Conservation (phyloP, 2,888 invertebrate genomes). For the Leptopilina myrica region DNA sequence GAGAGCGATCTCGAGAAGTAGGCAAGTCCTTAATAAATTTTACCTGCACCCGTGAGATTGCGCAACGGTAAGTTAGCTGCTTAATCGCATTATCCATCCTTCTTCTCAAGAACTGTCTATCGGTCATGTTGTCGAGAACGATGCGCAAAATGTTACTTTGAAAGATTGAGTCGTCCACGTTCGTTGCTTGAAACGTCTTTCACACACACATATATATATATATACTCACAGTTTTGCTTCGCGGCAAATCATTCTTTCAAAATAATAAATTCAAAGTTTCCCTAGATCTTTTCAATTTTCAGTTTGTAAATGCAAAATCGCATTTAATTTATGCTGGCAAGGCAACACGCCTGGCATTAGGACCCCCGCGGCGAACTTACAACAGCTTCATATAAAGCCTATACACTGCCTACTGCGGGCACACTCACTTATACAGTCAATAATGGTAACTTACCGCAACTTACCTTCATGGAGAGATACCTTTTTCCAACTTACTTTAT, state of each 20-base stretch:
- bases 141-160: background rate
- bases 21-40: constrained; percentile 19
- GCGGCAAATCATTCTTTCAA: constrained; percentile 38
- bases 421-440: constrained; percentile 41
- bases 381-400: constrained; percentile 72
- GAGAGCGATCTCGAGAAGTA: constrained; percentile 26
- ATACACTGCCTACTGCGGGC: background rate
- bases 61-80: constrained; percentile 18
- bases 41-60: constrained; percentile 4
- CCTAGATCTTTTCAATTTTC: constrained; percentile 41
- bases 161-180: constrained; percentile 30
- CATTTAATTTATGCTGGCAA: constrained; percentile 73
- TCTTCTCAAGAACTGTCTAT: constrained; percentile 2
- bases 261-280: constrained; percentile 42
- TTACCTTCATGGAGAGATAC: constrained; percentile 29
- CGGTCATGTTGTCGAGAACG: background rate
- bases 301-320: constrained; percentile 47
- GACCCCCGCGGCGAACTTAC: constrained; percentile 73
- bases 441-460: constrained; percentile 42
- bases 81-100: constrained; percentile 12
- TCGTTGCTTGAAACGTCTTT: background rate
- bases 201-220: background rate
- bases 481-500: constrained; percentile 50
- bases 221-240: background rate
- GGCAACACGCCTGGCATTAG: constrained; percentile 67